phyloP scores from a whole-genome alignment of 2,113 vertebrate genomes.

The Brachypodius melanocephalos region DNA sequence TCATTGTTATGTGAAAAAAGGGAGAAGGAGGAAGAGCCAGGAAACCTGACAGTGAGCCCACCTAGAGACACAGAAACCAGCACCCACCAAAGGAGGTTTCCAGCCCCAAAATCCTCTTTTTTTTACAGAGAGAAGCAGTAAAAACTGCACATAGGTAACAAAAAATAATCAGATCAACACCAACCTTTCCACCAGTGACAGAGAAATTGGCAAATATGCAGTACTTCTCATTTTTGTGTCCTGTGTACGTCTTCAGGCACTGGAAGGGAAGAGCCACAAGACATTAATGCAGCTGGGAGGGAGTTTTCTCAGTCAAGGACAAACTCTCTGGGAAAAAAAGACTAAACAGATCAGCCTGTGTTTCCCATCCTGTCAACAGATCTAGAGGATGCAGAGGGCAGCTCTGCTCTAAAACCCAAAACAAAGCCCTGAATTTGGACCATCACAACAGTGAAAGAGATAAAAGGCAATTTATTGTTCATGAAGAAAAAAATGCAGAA shows the following conservation, averaged over 20 bases:
- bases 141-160: background rate
- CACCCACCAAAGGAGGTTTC: background rate
- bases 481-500: background rate
- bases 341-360: background rate
- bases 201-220: conserved; percentile 99
- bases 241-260: conserved; percentile 98
- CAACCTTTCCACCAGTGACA: conserved; percentile 93
- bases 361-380: background rate
- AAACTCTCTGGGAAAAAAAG: background rate
- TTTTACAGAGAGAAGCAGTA: background rate
- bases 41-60: background rate
- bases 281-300: background rate
- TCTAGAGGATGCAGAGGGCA: background rate
- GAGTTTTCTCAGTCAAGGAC: background rate
- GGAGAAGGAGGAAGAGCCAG: background rate
- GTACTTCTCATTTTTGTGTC: conserved; percentile 99
- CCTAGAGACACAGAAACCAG: background rate
- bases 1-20: background rate
- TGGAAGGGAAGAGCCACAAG: conserved; percentile 57
- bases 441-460: background rate
- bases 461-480: background rate
- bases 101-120: background rate
- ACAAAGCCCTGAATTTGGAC: background rate
- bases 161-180: background rate
- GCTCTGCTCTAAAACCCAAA: background rate